phyloP scores from a whole-genome alignment of 1,140 invertebrate genomes.

The Lepidurus packardi region DNA sequence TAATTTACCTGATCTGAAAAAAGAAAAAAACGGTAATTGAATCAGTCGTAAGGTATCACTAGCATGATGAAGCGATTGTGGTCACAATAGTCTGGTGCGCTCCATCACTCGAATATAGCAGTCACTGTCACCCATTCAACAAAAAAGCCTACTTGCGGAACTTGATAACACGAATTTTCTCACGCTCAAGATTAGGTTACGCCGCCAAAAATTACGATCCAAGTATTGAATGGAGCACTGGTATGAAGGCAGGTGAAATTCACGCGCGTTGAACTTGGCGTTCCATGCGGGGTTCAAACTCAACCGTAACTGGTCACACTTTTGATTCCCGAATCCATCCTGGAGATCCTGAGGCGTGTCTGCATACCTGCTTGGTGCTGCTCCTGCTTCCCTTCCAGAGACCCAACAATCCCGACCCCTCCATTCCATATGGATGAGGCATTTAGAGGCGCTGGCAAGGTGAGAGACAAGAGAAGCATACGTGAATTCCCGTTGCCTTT shows the following conservation, averaged over 20 bases:
- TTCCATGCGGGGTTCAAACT: neutral
- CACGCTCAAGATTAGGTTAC: too few species aligned
- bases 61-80: too few species aligned
- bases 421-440: neutral
- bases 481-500: neutral
- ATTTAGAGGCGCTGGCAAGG: conserved; percentile 2
- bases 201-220: too few species aligned
- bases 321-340: conserved; percentile 16
- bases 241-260: neutral
- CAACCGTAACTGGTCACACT: neutral
- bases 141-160: too few species aligned
- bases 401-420: neutral
- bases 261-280: neutral
- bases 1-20: too few species aligned
- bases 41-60: too few species aligned
- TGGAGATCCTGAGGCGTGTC: neutral
- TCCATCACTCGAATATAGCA: too few species aligned
- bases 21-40: too few species aligned
- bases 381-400: neutral
- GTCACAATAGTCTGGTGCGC: too few species aligned
- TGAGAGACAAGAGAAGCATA: neutral
- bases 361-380: conserved; percentile 8
- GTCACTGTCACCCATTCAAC: too few species aligned
- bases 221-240: too few species aligned
- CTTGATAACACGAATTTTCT: too few species aligned